Percentiles rank a stretch among this genome's conserved stretches.
phyloP scores from a whole-genome alignment of 2,888 invertebrate species.

The Formica aserva region DNA sequence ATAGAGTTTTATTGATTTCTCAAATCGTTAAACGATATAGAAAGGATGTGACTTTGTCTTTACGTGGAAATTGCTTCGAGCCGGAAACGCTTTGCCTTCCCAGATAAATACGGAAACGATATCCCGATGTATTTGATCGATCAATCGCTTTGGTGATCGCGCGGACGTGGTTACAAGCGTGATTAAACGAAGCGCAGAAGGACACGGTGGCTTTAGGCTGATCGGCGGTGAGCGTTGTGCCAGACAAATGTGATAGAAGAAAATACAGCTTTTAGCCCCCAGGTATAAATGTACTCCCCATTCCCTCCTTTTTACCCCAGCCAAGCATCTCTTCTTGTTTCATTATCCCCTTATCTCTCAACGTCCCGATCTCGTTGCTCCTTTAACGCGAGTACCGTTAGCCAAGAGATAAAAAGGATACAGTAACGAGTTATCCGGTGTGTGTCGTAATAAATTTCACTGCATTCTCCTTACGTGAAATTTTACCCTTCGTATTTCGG shows the following conservation, averaged over 20 bases:
- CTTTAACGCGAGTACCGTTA: slow-evolving; percentile 5
- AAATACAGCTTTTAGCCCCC: slow-evolving; percentile 66
- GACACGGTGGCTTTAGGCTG: slow-evolving; percentile 72
- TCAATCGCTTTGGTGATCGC: slow-evolving; percentile 40
- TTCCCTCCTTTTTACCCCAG: slow-evolving; percentile 60
- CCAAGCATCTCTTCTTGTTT: slow-evolving; percentile 63
- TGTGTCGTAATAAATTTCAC: slow-evolving; percentile 21
- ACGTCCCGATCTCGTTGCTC: slow-evolving; percentile 33
- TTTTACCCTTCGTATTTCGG: not conserved
- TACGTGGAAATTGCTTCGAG: slow-evolving; percentile 34
- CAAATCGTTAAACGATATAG: not conserved
- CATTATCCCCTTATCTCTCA: slow-evolving; percentile 14
- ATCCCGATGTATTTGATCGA: slow-evolving; percentile 15
- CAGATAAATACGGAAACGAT: not conserved
- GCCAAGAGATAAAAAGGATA: slow-evolving; percentile 31
- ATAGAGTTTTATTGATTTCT: not conserved
- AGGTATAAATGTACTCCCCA: slow-evolving; percentile 27
- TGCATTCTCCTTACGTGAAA: not conserved
- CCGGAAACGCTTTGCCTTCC: slow-evolving; percentile 46
- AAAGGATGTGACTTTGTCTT: not conserved
- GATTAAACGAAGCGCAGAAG: slow-evolving; percentile 57
- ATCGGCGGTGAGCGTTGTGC: slow-evolving; percentile 74
- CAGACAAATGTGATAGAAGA: slow-evolving; percentile 60
- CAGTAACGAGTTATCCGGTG: not conserved
- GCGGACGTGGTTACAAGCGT: slow-evolving; percentile 70